Base-by-base conservation (phyloP, 1,140 invertebrate genomes). In the Polypedilum vanderplanki region DNA sequence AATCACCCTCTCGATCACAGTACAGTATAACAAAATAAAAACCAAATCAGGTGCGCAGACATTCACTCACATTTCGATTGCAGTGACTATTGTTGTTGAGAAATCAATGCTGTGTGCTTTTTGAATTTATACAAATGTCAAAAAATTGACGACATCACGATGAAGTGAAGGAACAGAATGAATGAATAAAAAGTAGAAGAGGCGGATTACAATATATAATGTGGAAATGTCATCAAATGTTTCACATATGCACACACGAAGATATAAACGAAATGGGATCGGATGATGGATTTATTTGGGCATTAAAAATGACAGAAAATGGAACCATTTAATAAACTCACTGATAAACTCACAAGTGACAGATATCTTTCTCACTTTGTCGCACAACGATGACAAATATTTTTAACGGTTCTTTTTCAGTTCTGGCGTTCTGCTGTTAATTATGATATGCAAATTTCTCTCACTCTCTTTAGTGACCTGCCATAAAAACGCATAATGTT, bases 221-320 rank as follows among this genome's bases (percentile, higher is more conserved):
- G 18, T 70, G 18, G 65, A 70, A 70, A 70, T 70, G 65, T 70
- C 65, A 70, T 70, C 65, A 57, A 57, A 57, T 57, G 24, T 33
- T 33, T 12, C 12, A 15, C 46, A 57, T 12, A 57, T n/a, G 46
- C 46, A n/a, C 15, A n/a, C 15, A 57, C n/a, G 46, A 57, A 57
- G 46, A 12, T 4, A 57, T 12, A 57, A 57, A 57, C n/a, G 12
- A 57, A 57, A n/a, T 57, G 46, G 12, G 46, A 15, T 57, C 8
- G 15, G 9, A 57, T 57, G 46, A 57, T 57, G 46, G 46, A 57
- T 57, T 57, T 57, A 57, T 57, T 57, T 15, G 8, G n/a, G 46
- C 46, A 57, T 57, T n/a, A 57, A 57, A 57, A 57, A 57, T 57
- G 46, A n/a, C 46, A 57, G 46, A 57, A 57, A 57, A 57, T 57